These are phyloP conservation scores for Sympetrum striolatum DNA, from an alignment of 2,888 invertebrate genomes.

Conservation along the genomic window DNA sequence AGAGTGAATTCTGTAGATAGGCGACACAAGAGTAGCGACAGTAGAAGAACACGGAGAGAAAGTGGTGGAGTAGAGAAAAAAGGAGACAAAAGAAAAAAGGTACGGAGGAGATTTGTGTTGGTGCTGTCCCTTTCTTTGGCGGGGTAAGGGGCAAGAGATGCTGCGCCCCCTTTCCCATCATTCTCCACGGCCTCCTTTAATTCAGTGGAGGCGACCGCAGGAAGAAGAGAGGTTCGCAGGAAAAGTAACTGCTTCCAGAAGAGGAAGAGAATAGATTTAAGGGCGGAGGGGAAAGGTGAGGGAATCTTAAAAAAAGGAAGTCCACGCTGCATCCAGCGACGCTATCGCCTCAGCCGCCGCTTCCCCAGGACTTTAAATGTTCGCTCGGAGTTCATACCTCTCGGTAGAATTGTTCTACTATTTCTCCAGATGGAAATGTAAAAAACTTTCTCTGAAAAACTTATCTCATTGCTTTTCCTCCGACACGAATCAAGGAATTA, in stretches of 20 bases:
- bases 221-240: not conserved
- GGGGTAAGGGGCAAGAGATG: constrained; percentile 8
- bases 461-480: too few relatives aligned
- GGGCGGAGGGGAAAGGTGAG: not conserved
- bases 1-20: not conserved
- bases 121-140: constrained; percentile 52
- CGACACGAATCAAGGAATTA: too few relatives aligned
- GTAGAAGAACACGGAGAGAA: not conserved
- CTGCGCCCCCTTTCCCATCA: not conserved
- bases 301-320: not conserved
- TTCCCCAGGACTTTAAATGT: not conserved
- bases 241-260: not conserved
- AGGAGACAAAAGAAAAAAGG: constrained; percentile 52
- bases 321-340: not conserved
- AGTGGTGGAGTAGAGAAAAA: not conserved
- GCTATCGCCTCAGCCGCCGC: not conserved
- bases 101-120: constrained; percentile 60
- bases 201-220: constrained; percentile 40
- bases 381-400: not conserved
- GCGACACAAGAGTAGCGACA: not conserved
- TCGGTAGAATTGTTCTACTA: not conserved
- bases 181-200: constrained; percentile 24
- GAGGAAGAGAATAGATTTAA: constrained; percentile 9
- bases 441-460: too few relatives aligned
- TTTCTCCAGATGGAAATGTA: too few relatives aligned